A percentile compares a stretch with the other conserved stretches of the same genome.
Evolutionary conservation across 92 coral and sea anemone species (phyloP).

Genomic region (Phymanthus crucifer): DNA sequence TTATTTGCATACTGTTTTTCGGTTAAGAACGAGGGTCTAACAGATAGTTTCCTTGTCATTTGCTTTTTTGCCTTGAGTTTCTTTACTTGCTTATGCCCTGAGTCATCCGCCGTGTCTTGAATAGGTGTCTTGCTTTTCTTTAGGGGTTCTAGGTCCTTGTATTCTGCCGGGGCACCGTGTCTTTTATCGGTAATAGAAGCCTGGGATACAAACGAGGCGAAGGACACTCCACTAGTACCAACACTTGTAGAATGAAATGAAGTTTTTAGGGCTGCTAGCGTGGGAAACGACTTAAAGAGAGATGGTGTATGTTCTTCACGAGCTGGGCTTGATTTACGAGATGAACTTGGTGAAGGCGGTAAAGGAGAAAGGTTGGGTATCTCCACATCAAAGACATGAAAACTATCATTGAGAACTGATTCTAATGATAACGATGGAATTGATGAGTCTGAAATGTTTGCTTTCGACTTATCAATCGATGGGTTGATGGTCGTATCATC

Average conservation of each 20-base stretch:
- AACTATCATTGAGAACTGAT: constrained; percentile 1
- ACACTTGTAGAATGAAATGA: background rate
- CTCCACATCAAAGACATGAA: constrained; percentile 18
- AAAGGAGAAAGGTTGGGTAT: constrained; percentile 47
- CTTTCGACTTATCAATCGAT: background rate
- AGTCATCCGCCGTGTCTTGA: background rate
- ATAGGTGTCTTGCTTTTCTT: background rate
- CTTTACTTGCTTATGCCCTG: background rate
- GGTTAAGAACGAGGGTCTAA: constrained; percentile 37
- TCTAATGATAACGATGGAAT: background rate
- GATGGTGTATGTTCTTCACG: background rate
- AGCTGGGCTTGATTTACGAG: constrained; percentile 8
- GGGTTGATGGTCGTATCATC: background rate
- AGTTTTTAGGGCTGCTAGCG: background rate
- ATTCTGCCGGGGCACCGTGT: background rate
- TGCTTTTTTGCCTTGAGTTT: background rate
- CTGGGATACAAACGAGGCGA: background rate
- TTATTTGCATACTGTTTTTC: constrained; percentile 53
- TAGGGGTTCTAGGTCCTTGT: background rate
- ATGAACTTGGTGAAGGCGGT: constrained; percentile 52
- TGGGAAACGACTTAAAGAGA: background rate
- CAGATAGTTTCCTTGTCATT: constrained; percentile 5
- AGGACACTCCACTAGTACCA: background rate
- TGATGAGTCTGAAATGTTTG: background rate
- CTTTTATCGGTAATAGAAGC: background rate